phyloP scores from a whole-genome alignment of 1,140 invertebrate species.

The Drosophila rhopaloa region DNA sequence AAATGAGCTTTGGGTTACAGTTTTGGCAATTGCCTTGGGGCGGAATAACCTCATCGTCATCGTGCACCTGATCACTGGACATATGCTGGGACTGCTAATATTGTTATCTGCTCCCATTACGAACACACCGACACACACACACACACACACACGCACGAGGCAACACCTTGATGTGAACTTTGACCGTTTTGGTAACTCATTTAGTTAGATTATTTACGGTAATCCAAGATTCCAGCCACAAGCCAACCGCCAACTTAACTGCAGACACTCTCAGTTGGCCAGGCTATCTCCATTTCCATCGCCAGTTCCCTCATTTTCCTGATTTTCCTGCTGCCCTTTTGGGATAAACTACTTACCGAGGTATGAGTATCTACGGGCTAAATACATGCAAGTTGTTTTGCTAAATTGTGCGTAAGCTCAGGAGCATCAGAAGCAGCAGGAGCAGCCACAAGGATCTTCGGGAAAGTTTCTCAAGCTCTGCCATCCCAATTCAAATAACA shows the following conservation, averaged over 20 bases:
- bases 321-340: constrained; percentile 1
- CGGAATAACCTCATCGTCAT: constrained; percentile 42
- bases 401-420: constrained; percentile 80
- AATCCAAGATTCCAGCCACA: constrained; percentile 75
- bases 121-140: constrained; percentile 22
- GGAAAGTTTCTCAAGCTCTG: constrained; percentile 77
- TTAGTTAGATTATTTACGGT: constrained; percentile 82
- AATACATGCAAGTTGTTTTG: constrained; percentile 79
- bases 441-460: constrained; percentile 32
- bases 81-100: constrained; percentile 58
- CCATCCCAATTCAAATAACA: constrained; percentile 79
- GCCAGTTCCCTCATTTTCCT: neutral
- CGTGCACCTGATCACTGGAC: constrained; percentile 40
- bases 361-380: constrained; percentile 62
- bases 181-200: constrained; percentile 81
- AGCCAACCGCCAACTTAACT: constrained; percentile 73
- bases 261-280: constrained; percentile 38
- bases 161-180: constrained; percentile 76
- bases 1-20: constrained; percentile 52
- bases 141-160: neutral
- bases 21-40: constrained; percentile 46
- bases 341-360: constrained; percentile 12
- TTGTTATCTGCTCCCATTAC: constrained; percentile 53
- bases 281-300: neutral
- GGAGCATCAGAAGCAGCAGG: neutral